Base-by-base conservation (phyloP, 2,113 vertebrate genomes). In the Rallus limicola region DNA sequence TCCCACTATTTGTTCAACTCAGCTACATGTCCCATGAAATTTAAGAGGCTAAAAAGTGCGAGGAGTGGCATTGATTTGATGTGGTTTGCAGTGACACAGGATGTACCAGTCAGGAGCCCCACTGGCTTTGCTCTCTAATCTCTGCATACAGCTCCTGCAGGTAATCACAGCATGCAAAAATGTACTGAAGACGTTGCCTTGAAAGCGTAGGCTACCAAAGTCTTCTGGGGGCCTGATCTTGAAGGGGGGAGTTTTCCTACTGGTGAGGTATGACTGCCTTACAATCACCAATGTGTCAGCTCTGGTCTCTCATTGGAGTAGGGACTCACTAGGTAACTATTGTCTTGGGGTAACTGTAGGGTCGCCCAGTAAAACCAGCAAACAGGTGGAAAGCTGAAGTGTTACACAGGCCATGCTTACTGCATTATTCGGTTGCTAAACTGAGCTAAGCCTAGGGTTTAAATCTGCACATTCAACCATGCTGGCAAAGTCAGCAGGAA, bases 231-330 rank as follows among this genome's bases (percentile, higher is more conserved):
- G 42, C 67, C 33, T 59, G 65, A 63, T 25, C n/a, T 23, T 13
- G 26, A 48, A 19, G 13, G 16, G 9, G 31, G 12, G 6, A 29
- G 29, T 24, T 38, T 42, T 34, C 48, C 1, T 0, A 71, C 28
- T 10, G 31, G 19, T 0, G 6, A 26, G 20, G 70, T 60, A 24
- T 2, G 8, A 9, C n/a, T 55, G 59, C 38, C 55, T 64, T 15
- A 52, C 4, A 8, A 59, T 31, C 28, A 16, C 33, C 7, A 3
- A 1, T 16, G 46, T 6, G 33, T 52, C 31, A 33, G 33, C n/a
- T 42, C 25, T 7, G 17, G 44, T 5, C 31, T 56, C 18, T 7
- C 42, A 44, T 7, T 59, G 29, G 46, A 60, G 62, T 48, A 53
- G 29, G n/a, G 26, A 14, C 31, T 29, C 8, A 5, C 13, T 5